A percentile compares a stretch with the other conserved stretches of the same genome.
These are phyloP conservation scores for Cyanoderma ruficeps DNA, from an alignment of 2,113 vertebrate species.

Conservation along the genomic window DNA sequence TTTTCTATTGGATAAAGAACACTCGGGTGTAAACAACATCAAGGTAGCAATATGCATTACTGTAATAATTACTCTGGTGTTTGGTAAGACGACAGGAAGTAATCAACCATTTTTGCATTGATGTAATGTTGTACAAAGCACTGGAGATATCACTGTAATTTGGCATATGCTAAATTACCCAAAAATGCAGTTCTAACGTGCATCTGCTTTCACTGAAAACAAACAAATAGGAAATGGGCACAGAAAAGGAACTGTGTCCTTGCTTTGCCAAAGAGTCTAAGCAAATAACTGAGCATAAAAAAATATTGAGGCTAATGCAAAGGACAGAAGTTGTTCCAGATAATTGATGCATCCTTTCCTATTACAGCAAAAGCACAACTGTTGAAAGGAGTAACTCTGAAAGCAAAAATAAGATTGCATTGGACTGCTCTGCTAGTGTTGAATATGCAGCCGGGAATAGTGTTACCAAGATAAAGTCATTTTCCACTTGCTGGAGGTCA, in stretches of 20 bases:
- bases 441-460: not conserved
- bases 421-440: not conserved
- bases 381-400: not conserved
- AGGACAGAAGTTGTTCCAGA: not conserved
- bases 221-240: not conserved
- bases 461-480: not conserved
- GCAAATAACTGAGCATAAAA: not conserved
- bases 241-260: not conserved
- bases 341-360: not conserved
- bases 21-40: not conserved
- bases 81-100: not conserved
- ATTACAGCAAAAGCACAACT: not conserved
- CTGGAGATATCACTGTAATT: not conserved
- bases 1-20: not conserved
- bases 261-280: not conserved
- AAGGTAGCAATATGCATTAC: not conserved
- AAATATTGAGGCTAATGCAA: not conserved
- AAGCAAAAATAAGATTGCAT: not conserved
- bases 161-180: not conserved
- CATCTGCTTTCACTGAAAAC: slow-evolving; percentile 12
- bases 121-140: not conserved
- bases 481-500: not conserved
- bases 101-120: not conserved
- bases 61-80: not conserved
- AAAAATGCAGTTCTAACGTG: not conserved